These are phyloP conservation scores for Hippocampus mohnikei DNA, from an alignment of 2,113 vertebrate genomes.

Conservation along the genomic window DNA sequence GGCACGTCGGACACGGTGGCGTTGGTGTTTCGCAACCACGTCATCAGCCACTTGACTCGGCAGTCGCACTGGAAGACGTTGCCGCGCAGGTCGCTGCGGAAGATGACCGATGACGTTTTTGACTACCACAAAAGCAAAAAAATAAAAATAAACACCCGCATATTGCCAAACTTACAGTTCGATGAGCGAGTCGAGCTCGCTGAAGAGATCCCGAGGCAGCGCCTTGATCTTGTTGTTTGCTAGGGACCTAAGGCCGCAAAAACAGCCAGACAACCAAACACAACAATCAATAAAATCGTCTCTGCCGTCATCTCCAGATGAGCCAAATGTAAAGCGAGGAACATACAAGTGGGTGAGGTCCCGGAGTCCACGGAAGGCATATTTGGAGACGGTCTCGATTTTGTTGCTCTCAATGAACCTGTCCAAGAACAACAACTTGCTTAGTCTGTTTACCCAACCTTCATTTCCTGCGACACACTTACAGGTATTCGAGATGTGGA, in stretches of 20 bases:
- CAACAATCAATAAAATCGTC: background rate
- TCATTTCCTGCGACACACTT: slow-evolving; percentile 62
- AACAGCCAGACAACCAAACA: background rate
- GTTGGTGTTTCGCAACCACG: slow-evolving; percentile 95
- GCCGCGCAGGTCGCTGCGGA: slow-evolving; percentile 88
- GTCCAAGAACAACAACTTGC: slow-evolving; percentile 17
- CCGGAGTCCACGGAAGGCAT: slow-evolving; percentile 90
- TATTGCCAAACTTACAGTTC: slow-evolving; percentile 83
- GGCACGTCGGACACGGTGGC: slow-evolving; percentile 92
- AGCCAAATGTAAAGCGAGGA: slow-evolving; percentile 1
- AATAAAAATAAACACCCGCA: no score
- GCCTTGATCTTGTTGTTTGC: slow-evolving; percentile 93
- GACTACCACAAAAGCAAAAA: background rate
- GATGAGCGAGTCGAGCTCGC: slow-evolving; percentile 91
- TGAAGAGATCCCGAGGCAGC: slow-evolving; percentile 90
- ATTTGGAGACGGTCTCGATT: slow-evolving; percentile 88
- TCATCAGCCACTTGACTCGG: slow-evolving; percentile 94
- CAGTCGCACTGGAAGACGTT: slow-evolving; percentile 97
- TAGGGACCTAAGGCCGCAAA: slow-evolving; percentile 81
- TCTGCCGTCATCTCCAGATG: background rate
- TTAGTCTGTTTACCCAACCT: background rate
- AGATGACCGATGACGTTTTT: no score
- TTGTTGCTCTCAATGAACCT: slow-evolving; percentile 98
- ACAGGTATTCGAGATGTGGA: slow-evolving; percentile 96
- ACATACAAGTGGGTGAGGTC: slow-evolving; percentile 96